Base-by-base conservation (phyloP, 2,113 vertebrate species). In the Gavialis gangeticus region DNA sequence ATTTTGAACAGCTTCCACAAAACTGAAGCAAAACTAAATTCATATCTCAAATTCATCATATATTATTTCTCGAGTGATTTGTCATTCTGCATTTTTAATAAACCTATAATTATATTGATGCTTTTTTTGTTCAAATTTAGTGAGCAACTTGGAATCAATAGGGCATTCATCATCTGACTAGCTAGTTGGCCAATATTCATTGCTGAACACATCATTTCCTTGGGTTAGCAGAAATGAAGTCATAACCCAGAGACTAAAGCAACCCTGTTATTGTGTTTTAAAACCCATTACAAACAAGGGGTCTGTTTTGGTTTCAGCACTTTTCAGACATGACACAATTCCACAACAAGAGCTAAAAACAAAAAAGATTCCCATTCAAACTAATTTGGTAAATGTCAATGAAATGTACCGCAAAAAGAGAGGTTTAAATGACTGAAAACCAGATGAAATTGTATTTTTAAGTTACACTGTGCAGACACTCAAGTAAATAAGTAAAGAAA, bases 281-380 rank as follows among this genome's bases (percentile, higher is more conserved):
- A 28, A 60, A 88, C 55, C 57, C 6, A 7, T 34, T 79, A 71
- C 79, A 58, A 90, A 93, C 67, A 12, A 82, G 75, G 55, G 88
- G 4, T 2, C 15, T 83, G 76, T 93, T 94, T 59, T 79, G 85
- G 63, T n/a, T 89, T 83, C 75, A 90, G 91, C 28, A 88, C 60
- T 56, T 93, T 86, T 90, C 30, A 73, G 64, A 81, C 10, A 30
- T 12, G 10, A 46, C 62, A 55, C 1, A 4, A 63, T 85, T 87
- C 87, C 80, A 89, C 25, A 58, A 90, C 6, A 87, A 75, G 22
- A 57, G 55, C 24, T 24, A 37, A 81, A 92, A 89, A 82, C 19
- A 4, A 92, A 82, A 79, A 62, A 3, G 1, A 75, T 28, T 80
- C 69, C 28, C n/a, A 78, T 18, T 82, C 30, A 86, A 87, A 88